Percentiles rank a stretch among this genome's conserved stretches.
These are phyloP conservation scores for Thermophis baileyi DNA, from an alignment of 2,113 vertebrate species.

Conservation along the genomic window DNA sequence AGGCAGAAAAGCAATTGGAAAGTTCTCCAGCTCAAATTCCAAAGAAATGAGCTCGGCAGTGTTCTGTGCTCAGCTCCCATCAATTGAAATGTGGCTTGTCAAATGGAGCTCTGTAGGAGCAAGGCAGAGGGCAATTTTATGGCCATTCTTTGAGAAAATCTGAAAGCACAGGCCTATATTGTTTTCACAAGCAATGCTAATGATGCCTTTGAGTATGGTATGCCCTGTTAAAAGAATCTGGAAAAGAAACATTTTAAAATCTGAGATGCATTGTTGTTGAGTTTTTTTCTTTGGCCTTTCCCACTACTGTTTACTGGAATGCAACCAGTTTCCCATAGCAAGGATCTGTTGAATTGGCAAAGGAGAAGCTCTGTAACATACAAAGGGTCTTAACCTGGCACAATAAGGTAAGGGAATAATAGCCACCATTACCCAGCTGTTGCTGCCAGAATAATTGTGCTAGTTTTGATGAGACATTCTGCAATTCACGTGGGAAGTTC, in stretches of 20 bases:
- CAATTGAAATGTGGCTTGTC: background rate
- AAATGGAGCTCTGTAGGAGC: background rate
- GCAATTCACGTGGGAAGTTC: background rate
- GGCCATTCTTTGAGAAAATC: background rate
- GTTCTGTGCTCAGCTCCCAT: background rate
- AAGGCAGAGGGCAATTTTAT: background rate
- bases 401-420: background rate
- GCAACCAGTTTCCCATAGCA: background rate
- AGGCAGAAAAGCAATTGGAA: background rate
- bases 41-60: background rate
- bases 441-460: background rate
- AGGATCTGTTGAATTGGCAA: background rate
- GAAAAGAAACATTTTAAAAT: background rate
- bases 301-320: background rate
- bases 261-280: background rate
- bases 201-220: background rate
- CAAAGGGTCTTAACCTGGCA: background rate
- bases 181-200: background rate
- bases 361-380: background rate
- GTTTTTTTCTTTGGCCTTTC: background rate
- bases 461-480: background rate
- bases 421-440: background rate
- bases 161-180: background rate
- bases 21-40: background rate
- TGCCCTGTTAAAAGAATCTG: background rate